Evolutionary conservation across 2,888 invertebrate genomes (phyloP).

Genomic region (Dorcus parallelipipedus): DNA sequence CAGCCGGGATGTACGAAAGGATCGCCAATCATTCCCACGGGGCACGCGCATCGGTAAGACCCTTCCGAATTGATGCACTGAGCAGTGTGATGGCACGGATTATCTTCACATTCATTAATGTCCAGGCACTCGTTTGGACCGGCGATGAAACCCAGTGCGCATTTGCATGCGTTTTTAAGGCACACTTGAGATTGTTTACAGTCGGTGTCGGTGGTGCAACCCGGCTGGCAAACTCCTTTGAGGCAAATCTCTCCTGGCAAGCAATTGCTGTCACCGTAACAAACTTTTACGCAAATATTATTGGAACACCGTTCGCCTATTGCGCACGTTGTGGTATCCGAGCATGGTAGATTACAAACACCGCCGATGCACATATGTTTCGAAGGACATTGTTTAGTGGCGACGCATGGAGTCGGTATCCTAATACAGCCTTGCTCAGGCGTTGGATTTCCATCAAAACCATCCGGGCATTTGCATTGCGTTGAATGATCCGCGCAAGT

Average conservation of each 20-base stretch:
- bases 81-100: slow-evolving; percentile 77
- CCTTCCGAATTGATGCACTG: slow-evolving; percentile 77
- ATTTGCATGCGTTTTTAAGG: slow-evolving; percentile 69
- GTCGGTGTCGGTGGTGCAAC: slow-evolving; percentile 78
- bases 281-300: slow-evolving; percentile 77
- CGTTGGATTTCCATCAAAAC: slow-evolving; percentile 83
- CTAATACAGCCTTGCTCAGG: slow-evolving; percentile 87
- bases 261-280: slow-evolving; percentile 87
- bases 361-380: slow-evolving; percentile 76
- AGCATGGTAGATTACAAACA: slow-evolving; percentile 76
- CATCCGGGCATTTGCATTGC: slow-evolving; percentile 76
- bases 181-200: slow-evolving; percentile 79
- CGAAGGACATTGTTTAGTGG: slow-evolving; percentile 69
- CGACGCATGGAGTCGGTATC: slow-evolving; percentile 67
- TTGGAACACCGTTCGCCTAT: slow-evolving; percentile 80
- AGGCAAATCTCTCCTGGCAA: slow-evolving; percentile 85
- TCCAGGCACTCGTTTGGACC: slow-evolving; percentile 75
- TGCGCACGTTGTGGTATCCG: slow-evolving; percentile 70
- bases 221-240: slow-evolving; percentile 74
- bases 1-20: slow-evolving; percentile 72
- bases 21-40: slow-evolving; percentile 75
- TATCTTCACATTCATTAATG: slow-evolving; percentile 76
- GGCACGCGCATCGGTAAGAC: slow-evolving; percentile 76
- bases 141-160: slow-evolving; percentile 71
- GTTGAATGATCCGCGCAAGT: slow-evolving; percentile 70